Base-by-base conservation (phyloP, 2,113 vertebrate species). In the Eurypyga helias region DNA sequence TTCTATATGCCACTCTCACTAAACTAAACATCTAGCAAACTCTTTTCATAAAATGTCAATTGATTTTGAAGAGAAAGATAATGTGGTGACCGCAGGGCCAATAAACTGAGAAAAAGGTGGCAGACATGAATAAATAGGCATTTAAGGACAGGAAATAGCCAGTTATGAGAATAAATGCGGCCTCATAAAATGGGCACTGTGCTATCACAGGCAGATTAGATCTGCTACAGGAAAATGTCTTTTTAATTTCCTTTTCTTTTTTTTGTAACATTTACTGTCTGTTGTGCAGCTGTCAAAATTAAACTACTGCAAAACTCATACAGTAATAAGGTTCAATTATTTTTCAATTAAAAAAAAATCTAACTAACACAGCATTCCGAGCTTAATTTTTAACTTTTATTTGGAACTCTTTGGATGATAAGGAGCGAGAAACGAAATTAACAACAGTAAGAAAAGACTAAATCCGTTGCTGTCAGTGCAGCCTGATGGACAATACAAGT, bases 121-220 rank as follows among this genome's bases (percentile, higher is more conserved):
- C 51, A 96, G 72, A 78, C 55, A 93, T 71, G 84, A 98, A 96
- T 83, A 97, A 96, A 98, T 86, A 97, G 93, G 66, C 77, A 89
- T 96, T 98, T 98, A 95, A 97, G 86, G 73, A 90, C 34, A 96
- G 72, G 91, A 96, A 97, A 95, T 46, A 96, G 94, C 65, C 94
- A 97, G 97, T 98, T 98, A 96, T 8, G 61, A 90, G 93, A 96
- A 62, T 85, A 96, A 96, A 95, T 52, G 54, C 4, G 7, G 49
- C 38, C 86, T 81, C 20, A 31, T 71, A 92, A 96, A 95, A 60
- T 13, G 17, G 20, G 65, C 8, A 4, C 38, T 61, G 26, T 28
- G 70, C 29, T 73, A 87, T 69, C 43, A 86, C 38, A 52, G n/a
- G 52, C 41, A 94, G 72, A 95, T 69, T 66, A 86, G 75, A 90